Evolutionary conservation across 2,888 invertebrate species (phyloP).

Genomic region (Metalampra italica): DNA sequence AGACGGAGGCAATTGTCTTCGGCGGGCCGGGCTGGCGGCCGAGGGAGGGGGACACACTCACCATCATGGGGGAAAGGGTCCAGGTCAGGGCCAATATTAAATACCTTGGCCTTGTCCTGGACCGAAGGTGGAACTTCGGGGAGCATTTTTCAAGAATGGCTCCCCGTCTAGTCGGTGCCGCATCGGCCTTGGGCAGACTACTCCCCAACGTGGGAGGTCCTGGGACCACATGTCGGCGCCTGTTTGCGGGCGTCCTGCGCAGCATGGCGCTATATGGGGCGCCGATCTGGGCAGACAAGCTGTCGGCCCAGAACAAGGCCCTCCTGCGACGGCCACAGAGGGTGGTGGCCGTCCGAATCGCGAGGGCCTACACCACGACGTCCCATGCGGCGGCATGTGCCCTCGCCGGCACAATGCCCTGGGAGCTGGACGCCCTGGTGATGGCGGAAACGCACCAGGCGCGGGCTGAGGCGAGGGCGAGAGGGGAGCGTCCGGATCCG

Average conservation of each 20-base stretch:
- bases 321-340: conserved; percentile 1
- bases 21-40: background rate
- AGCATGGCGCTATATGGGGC: background rate
- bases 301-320: background rate
- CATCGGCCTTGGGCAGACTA: background rate
- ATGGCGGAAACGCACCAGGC: background rate
- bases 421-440: conserved; percentile 12
- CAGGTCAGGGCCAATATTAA: background rate
- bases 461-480: background rate
- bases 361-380: conserved; percentile 11
- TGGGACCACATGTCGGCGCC: background rate
- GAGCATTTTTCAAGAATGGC: background rate
- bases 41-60: background rate
- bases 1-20: background rate
- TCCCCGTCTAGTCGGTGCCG: too few species aligned
- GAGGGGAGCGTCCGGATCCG: background rate
- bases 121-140: background rate
- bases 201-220: background rate
- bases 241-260: background rate
- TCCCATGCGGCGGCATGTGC: conserved; percentile 12
- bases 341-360: conserved; percentile 5
- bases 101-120: background rate
- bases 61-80: background rate
- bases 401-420: conserved; percentile 9
- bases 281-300: background rate